Evolutionary conservation across 2,113 vertebrate genomes (phyloP).

Genomic region (Taxidea taxus): DNA sequence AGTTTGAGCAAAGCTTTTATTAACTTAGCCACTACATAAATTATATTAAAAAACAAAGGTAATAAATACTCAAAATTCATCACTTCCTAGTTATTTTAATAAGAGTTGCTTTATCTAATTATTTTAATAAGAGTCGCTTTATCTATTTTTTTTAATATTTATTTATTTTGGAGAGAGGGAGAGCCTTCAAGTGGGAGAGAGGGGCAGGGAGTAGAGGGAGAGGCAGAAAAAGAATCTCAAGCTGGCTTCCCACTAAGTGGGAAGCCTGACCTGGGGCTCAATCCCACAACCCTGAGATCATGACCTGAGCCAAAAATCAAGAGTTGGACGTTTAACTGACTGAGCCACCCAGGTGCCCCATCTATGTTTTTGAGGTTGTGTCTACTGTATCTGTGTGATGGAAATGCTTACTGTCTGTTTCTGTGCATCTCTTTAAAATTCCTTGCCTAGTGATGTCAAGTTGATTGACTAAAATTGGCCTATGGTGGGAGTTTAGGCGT

Average conservation of each 20-base stretch:
- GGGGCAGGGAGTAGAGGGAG: background rate
- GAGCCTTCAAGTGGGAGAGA: background rate
- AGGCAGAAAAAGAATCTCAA: background rate
- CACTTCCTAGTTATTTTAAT: background rate
- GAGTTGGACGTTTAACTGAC: background rate
- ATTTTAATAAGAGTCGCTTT: background rate
- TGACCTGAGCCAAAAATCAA: no score
- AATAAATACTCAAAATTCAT: background rate
- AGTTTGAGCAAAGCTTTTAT: background rate
- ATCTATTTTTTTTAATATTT: background rate
- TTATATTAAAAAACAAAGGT: slow-evolving; percentile 25
- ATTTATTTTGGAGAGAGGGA: background rate
- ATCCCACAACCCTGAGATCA: no score
- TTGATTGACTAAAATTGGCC: background rate
- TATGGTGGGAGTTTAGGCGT: background rate
- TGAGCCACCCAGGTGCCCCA: background rate
- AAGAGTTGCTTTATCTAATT: background rate
- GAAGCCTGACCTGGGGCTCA: no score
- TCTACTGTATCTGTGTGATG: background rate
- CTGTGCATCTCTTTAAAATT: background rate
- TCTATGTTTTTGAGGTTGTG: background rate
- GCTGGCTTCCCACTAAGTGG: no score
- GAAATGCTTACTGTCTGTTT: background rate
- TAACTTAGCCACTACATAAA: background rate
- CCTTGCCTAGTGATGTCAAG: background rate